phyloP scores from a whole-genome alignment of 2,113 vertebrate genomes.

The Psophia crepitans region DNA sequence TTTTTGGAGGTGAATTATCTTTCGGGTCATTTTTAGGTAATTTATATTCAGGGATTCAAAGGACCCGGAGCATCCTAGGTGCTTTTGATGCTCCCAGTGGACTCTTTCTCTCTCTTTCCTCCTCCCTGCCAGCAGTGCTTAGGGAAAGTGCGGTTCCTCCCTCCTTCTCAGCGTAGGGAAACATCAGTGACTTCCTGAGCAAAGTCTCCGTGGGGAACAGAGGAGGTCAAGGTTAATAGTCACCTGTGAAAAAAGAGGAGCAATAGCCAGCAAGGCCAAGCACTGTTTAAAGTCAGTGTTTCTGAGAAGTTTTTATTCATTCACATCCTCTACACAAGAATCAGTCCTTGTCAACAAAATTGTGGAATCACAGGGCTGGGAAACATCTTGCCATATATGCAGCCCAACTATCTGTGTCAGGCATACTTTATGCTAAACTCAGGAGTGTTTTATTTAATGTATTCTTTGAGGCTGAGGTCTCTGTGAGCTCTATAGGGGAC shows the following conservation, averaged over 20 bases:
- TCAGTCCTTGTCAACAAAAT: background rate
- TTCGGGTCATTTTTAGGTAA: background rate
- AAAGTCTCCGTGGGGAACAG: background rate
- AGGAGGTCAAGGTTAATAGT: constrained; percentile 53
- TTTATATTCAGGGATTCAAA: background rate
- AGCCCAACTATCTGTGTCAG: background rate
- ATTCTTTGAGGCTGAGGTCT: background rate
- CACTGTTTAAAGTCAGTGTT: background rate
- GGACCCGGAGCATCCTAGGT: background rate
- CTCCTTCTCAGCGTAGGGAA: constrained; percentile 1
- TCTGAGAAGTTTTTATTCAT: background rate
- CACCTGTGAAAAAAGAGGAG: background rate
- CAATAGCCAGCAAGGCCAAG: background rate
- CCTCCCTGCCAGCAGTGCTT: background rate
- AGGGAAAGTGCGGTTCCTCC: background rate
- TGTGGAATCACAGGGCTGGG: background rate
- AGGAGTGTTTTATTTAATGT: background rate
- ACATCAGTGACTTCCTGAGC: constrained; percentile 44
- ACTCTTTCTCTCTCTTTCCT: background rate
- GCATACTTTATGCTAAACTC: background rate
- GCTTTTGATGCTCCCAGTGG: background rate
- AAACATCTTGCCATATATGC: background rate
- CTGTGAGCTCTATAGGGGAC: background rate
- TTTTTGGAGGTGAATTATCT: background rate
- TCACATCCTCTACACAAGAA: background rate